Base-by-base conservation (phyloP, 2,113 vertebrate species). In the Ammodytes dubius region DNA sequence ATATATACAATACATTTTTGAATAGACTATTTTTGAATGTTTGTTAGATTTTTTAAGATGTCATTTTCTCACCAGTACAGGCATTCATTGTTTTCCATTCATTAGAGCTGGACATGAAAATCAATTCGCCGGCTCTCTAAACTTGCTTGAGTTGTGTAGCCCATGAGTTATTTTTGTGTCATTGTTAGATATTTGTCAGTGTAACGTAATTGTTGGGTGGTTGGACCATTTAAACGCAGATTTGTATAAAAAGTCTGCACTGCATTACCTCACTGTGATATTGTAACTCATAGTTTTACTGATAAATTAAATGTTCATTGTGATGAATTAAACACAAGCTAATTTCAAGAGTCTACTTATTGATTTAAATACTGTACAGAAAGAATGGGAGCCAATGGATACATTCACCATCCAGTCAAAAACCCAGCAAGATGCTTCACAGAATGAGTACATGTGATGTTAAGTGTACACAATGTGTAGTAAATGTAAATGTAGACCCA, bases 401-500 rank as follows among this genome's bases (percentile, higher is more conserved):
- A 39, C 14, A 68, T 52, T n/a, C 15, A n/a, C 9, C 8, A 58
- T 58, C 7, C 8, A 1, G 3, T 58, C 8, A 37, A 46, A 37
- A 71, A 47, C 13, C 14, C 19, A 71, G 43, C 14, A 59, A 37
- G 6, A 47, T 7, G 7, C 12, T 70, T 15, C 15, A 19, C 7
- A 35, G 42, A 72, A 37, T n/a, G 7, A 39, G 17, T 12, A 42
- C 7, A n/a, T 59, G 8, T n/a, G 4, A 37, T 46, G 19, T 4
- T 19, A 14, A 19, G 0, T n/a, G 9, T 43, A 3, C 9, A 9
- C 2, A 46, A 47, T 46, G 10, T 53, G 14, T 35, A 54, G 14
- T 57, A 53, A 70, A 78, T 60, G 14, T 57, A 53, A 70, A 78
- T 60, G 14, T n/a, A 69, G 60, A 77, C 10, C 52, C 46, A 40